Evolutionary conservation across 2,888 invertebrate genomes (phyloP), one percentile per base, ranked within the genome.

Genomic region (Dryobotodes eremita): DNA sequence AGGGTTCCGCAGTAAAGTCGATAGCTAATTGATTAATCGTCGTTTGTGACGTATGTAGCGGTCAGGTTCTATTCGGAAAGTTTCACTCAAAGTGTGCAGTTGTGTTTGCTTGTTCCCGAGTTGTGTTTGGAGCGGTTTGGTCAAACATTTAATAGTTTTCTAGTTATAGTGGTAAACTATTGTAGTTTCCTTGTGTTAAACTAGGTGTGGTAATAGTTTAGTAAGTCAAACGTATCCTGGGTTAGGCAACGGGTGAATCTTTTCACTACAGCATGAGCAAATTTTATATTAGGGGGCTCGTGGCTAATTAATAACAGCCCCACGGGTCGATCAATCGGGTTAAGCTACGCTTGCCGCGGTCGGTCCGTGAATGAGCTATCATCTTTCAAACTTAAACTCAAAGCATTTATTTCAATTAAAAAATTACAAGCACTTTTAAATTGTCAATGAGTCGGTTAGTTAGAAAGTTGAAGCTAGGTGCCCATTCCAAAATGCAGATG

Each of bases 1-100:
- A 87, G 81, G 82, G 85, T 82, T 76, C 69, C 55, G 65, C 42
- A 57, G 68, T 70, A 64, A 86, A 77, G 72, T 82, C 82, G 71
- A 83, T 83, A 64, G 75, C 75, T 86, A 88, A 89, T 89, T 88
- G 88, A 90, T 88, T 86, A 89, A 89, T 87, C 71, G 82, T 77
- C 70, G 77, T 42, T 70, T 75, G 68, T 79, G 80, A 86, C 73
- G 74, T 80, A 59, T 86, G 76, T 83, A 75, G 83, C 72, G 81
- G 77, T 74, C 48, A 55, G 75, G 61, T 75, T 79, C 59, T 70
- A 76, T 80, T 61, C 36, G 15, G 50, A 71, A 88, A 87, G 77
- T 89, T 86, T 57, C 11, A 46, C 20, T 68, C 73, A 80, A 76
- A 85, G 87, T 71, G 79, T 74, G 20, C 53, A 69, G 50, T 65